Conservation (phyloP, 2,113 vertebrate species). For the Aix galericulata region DNA sequence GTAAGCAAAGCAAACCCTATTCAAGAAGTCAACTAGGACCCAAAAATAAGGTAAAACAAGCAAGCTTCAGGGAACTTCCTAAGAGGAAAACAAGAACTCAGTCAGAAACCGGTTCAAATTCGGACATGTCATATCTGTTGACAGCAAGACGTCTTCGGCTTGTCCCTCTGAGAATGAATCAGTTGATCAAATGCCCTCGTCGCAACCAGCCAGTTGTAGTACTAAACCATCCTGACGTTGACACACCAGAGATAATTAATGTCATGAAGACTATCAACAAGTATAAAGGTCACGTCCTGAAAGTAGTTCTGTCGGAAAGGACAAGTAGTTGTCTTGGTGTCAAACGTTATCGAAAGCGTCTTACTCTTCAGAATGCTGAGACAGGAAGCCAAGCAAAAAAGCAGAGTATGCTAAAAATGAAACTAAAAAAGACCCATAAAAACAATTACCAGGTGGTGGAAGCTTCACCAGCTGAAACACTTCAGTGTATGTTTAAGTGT, state of each 20-base stretch:
- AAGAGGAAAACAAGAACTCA: conserved; percentile 68
- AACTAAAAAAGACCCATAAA: conserved; percentile 88
- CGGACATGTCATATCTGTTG: conserved; percentile 52
- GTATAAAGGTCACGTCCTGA: conserved; percentile 80
- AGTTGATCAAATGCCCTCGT: conserved; percentile 86
- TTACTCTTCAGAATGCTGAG: conserved; percentile 71
- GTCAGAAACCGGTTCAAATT: neutral
- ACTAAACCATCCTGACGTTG: conserved; percentile 90
- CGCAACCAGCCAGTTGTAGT: conserved; percentile 95
- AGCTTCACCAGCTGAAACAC: conserved; percentile 60
- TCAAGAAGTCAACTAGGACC: conserved; percentile 14
- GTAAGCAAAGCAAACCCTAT: conserved; percentile 39
- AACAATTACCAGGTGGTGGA: conserved; percentile 89
- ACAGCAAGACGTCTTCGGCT: conserved; percentile 79
- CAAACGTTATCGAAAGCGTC: conserved; percentile 66
- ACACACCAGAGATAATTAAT: conserved; percentile 78
- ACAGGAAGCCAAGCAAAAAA: conserved; percentile 67
- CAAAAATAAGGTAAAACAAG: conserved; percentile 67
- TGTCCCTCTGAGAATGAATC: conserved; percentile 82
- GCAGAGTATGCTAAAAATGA: conserved; percentile 91
- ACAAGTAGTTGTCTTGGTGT: conserved; percentile 75
- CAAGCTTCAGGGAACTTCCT: conserved; percentile 64
- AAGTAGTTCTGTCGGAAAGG: conserved; percentile 79
- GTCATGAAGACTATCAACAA: conserved; percentile 83
- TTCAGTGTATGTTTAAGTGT: conserved; percentile 75